Conservation (phyloP, 2,888 invertebrate genomes). For the Xestoiulus laeticollis region DNA sequence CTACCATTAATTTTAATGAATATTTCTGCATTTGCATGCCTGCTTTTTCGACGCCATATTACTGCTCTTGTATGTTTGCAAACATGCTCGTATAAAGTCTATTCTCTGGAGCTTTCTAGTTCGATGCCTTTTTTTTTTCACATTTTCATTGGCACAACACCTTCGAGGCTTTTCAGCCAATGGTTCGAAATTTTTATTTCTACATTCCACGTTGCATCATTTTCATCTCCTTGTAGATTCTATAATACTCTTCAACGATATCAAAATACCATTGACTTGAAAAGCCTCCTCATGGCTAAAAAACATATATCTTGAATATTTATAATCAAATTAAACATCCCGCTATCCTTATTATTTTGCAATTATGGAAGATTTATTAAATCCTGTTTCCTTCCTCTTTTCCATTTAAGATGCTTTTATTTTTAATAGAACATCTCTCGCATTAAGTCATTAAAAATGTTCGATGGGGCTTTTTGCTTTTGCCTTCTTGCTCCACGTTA, state of each 20-base stretch:
- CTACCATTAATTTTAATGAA: conserved; percentile 38
- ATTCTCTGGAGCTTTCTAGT: conserved; percentile 34
- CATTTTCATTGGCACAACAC: conserved; percentile 39
- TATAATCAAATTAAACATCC: not conserved
- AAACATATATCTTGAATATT: conserved; percentile 2
- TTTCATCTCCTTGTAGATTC: not conserved
- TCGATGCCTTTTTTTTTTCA: conserved; percentile 40
- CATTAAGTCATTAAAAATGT: not conserved
- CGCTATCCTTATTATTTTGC: conserved; percentile 16
- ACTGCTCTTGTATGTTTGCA: not conserved
- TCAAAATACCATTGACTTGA: not conserved
- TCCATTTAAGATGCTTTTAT: not conserved
- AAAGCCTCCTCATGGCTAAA: not conserved
- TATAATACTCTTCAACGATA: not conserved
- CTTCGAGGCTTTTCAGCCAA: not conserved
- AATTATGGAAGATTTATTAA: conserved; percentile 20
- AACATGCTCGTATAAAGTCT: not conserved
- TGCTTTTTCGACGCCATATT: not conserved
- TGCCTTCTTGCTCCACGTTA: not conserved
- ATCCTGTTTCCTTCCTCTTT: not conserved
- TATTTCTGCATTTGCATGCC: conserved; percentile 3
- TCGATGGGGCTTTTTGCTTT: not conserved
- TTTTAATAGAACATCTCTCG: not conserved
- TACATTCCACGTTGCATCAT: not conserved
- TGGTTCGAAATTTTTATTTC: not conserved